Percentiles rank a stretch among this genome's conserved stretches.
Evolutionary conservation across 1,140 invertebrate genomes (phyloP).

Genomic region (Proctacanthus coquilletti): DNA sequence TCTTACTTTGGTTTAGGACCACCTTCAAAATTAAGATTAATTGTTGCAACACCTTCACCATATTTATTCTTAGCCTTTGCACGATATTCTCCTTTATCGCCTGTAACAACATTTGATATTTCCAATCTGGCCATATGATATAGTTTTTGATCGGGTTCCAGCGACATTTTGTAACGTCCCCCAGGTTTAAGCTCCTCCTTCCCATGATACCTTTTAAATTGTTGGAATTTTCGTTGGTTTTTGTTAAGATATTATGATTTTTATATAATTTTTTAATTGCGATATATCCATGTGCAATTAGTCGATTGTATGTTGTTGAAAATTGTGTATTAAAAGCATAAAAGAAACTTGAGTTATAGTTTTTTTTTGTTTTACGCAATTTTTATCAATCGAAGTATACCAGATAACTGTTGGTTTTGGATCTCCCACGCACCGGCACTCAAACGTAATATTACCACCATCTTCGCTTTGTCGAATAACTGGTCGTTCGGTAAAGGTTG

Average conservation of each 20-base stretch:
- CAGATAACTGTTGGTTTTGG: slow-evolving; percentile 82
- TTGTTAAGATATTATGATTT: neutral
- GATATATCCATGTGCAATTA: too few species aligned
- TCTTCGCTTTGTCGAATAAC: slow-evolving; percentile 89
- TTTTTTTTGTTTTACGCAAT: neutral
- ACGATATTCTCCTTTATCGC: slow-evolving; percentile 85
- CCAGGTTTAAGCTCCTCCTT: slow-evolving; percentile 61
- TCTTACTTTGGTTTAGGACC: slow-evolving; percentile 76
- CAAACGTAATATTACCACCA: slow-evolving; percentile 82
- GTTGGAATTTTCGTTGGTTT: neutral
- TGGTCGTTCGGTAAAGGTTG: slow-evolving; percentile 91
- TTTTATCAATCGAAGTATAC: slow-evolving; percentile 35
- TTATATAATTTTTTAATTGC: neutral
- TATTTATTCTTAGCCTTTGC: slow-evolving; percentile 82
- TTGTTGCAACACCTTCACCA: slow-evolving; percentile 83
- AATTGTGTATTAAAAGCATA: neutral
- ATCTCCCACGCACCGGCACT: slow-evolving; percentile 89
- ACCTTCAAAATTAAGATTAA: slow-evolving; percentile 90
- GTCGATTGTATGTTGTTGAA: too few species aligned
- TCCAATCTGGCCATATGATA: slow-evolving; percentile 77
- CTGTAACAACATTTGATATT: slow-evolving; percentile 65
- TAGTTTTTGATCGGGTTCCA: slow-evolving; percentile 72
- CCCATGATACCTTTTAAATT: slow-evolving; percentile 60
- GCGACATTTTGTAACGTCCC: slow-evolving; percentile 56
- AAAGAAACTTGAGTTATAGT: neutral